Evolutionary conservation across 2,113 vertebrate species (phyloP), one percentile per base, ranked within the genome.

Genomic region (Uropsilus gracilis): DNA sequence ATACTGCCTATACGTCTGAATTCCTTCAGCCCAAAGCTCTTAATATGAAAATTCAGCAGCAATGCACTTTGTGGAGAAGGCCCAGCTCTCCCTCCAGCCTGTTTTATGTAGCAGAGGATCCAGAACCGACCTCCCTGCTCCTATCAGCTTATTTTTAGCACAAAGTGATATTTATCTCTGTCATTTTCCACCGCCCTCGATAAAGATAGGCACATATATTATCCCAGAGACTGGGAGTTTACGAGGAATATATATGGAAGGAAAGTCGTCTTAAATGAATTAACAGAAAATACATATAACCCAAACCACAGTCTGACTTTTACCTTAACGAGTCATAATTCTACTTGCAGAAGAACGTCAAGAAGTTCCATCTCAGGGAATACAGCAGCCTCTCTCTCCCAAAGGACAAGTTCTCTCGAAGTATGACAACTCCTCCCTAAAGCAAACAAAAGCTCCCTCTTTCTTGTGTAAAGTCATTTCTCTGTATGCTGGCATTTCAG

Each of bases 21-120:
- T 92, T 96, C 90, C 88, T 98, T 96, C 92, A 97, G 97, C 97
- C 96, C 97, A 96, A 98, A 95, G 94, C 94, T 96, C 96, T 96
- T 97, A 97, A 94, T 96, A 96, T 75, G 77, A 93, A 97, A 97
- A 93, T 96, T 93, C 97, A 96, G 96, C 97, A 97, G 94, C 72
- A 84, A 26, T 92, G 94, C 85, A 78, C 91, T 95, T 55, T 77
- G 88, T 78, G 48, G 81, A 71, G 93, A 96, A 80, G 92, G 85
- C 97, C 95, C n/a, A 80, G 68, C 71, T 97, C 95, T 89, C 90
- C 69, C 90, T 83, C 71, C 93, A 89, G 93, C 68, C 97, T 97
- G 94, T 92, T 93, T 96, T 93, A 96, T 94, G 95, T 72, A 93
- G 57, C 61, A 34, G 66, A 37, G 68, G 96, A 95, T 72, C 91